Percentiles rank a stretch among this genome's conserved stretches.
Evolutionary conservation across 2,113 vertebrate species (phyloP).

Genomic region (Otolemur garnettii): DNA sequence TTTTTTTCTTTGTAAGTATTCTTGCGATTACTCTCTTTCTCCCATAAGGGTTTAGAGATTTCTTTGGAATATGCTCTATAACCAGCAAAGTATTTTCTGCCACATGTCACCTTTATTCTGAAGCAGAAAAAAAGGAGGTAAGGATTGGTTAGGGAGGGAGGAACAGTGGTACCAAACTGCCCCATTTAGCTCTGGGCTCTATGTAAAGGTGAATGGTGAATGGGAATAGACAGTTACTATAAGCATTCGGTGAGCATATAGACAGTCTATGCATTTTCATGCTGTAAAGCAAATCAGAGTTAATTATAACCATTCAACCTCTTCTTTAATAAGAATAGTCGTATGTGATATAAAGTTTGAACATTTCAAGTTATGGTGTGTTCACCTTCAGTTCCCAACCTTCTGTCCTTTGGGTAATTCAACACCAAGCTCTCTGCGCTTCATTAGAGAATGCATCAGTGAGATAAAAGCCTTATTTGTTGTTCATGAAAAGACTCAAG

Average conservation of each 20-base stretch:
- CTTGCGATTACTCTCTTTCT: not conserved
- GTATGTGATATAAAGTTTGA: conserved; percentile 11
- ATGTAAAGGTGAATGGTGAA: not conserved
- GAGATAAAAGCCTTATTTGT: conserved; percentile 56
- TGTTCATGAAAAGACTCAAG: not conserved
- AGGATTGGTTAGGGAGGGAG: not conserved
- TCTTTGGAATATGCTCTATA: conserved; percentile 51
- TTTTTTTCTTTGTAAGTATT: conserved; percentile 23
- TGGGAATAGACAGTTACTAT: not conserved
- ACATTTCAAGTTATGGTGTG: not conserved
- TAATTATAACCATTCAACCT: conserved; percentile 43
- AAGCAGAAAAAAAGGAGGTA: not conserved
- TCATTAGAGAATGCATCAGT: conserved; percentile 61
- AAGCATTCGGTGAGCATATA: not conserved
- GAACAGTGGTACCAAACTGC: not conserved
- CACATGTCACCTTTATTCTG: conserved; percentile 51
- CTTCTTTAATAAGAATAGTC: conserved; percentile 45
- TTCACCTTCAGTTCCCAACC: conserved; percentile 53
- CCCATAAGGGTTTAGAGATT: not conserved
- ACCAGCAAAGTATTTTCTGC: conserved; percentile 49
- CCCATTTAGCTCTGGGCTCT: conserved; percentile 52
- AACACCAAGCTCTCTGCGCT: conserved; percentile 36
- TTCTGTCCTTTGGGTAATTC: conserved; percentile 65
- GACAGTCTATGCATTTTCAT: not conserved
- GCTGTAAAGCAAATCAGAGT: conserved; percentile 30